Evolutionary conservation across 2,797 vertebrate species (phyloP), one percentile per base, ranked within the genome.

Genomic region (Trichosurus vulpecula): DNA sequence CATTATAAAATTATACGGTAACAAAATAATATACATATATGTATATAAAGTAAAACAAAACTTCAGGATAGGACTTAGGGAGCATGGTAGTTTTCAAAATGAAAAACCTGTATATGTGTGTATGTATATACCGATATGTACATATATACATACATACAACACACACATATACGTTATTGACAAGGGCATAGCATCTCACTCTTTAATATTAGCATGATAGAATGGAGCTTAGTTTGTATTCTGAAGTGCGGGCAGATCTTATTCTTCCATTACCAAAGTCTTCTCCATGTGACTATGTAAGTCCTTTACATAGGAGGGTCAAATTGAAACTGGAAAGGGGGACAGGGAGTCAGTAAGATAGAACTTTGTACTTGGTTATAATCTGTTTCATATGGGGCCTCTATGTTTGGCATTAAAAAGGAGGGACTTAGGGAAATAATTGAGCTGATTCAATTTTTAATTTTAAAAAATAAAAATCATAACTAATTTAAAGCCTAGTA

Each of bases 391-490:
- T 10, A 47, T 16, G 41, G 2, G 74, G 22, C 8, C 0, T 25
- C 74, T 47, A 25, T 81, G 41, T 47, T 81, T 81, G 74, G 2
- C 47, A 81, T 47, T 47, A 47, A 47, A 81, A 81, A 81, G 41
- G 9, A 9, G 74, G 22, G 14, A 16, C 4, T 10, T 35, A 89
- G 31, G 31, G 29, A 90, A 90, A 93, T 74, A 92, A 61, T 81
- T 94, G 0, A 1, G 52, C 52, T 61, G 90, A 93, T n/a, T 87
- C 4, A 89, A 52, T 92, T 95, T 9, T 90, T 92, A 93, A 57
- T 87, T 92, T 91, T 51, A 93, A 91, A 95, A 96, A 94, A 56
- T 91, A 90, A 95, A 96, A 94, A 54, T 55, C 11, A 95, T 66
- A 95, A 9, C 29, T 96, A 94, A 94, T 29, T n/a, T 41, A 93